A percentile compares a stretch with the other conserved stretches of the same genome.
Conservation (phyloP, 2,888 invertebrate genomes). For the Omphaloscelis lunosa region DNA sequence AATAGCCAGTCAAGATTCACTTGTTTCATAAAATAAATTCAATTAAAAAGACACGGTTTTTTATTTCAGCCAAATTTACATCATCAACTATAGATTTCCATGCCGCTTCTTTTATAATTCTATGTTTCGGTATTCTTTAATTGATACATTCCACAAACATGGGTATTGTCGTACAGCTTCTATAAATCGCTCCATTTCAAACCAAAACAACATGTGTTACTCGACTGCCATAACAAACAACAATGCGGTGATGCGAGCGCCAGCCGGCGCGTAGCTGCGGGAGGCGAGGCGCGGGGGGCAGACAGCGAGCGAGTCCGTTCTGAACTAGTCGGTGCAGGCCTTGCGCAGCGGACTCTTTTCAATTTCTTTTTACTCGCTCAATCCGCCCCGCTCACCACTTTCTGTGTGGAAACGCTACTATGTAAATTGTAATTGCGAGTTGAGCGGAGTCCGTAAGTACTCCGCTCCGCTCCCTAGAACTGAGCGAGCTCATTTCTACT, state of each 20-base stretch:
- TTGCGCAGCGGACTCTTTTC: slow-evolving; percentile 42
- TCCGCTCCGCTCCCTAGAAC: slow-evolving; percentile 26
- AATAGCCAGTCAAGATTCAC: slow-evolving; percentile 36
- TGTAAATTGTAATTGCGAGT: slow-evolving; percentile 22
- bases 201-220: too few species aligned
- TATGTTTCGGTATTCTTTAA: slow-evolving; percentile 38
- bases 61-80: slow-evolving; percentile 37
- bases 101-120: slow-evolving; percentile 34
- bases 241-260: too few species aligned
- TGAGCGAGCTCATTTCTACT: slow-evolving; percentile 8
- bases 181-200: too few species aligned
- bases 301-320: slow-evolving; percentile 28
- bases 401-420: slow-evolving; percentile 23
- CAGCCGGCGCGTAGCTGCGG: too few species aligned
- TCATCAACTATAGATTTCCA: slow-evolving; percentile 37
- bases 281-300: slow-evolving; percentile 8
- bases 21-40: slow-evolving; percentile 39
- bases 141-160: slow-evolving; percentile 49
- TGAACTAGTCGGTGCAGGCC: slow-evolving; percentile 31
- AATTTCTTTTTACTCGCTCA: slow-evolving; percentile 39
- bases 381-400: slow-evolving; percentile 31
- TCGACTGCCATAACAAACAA: too few species aligned
- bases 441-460: slow-evolving; percentile 22
- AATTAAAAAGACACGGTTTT: slow-evolving; percentile 36
- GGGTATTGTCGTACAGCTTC: slow-evolving; percentile 19